A percentile compares a stretch with the other conserved stretches of the same genome.
These are phyloP conservation scores for Metridium senile DNA, from an alignment of 92 coral and sea anemone genomes.

Conservation along the genomic window DNA sequence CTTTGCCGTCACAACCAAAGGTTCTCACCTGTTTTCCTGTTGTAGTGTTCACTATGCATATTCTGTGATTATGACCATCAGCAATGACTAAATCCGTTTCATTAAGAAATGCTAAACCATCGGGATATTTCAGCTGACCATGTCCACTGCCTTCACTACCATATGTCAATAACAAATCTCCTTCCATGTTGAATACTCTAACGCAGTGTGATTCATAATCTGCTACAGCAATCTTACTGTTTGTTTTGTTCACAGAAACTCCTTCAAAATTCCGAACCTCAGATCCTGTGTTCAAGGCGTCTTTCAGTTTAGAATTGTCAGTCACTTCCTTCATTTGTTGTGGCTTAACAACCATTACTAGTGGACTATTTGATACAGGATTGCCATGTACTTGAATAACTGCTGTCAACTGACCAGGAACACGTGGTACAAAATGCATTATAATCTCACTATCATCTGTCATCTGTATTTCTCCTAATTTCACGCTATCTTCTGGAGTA, in stretches of 20 bases:
- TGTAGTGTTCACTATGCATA: too few species aligned
- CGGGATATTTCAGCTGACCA: conserved; percentile 12
- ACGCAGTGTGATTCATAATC: conserved; percentile 5
- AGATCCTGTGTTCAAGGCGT: too few species aligned
- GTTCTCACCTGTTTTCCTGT: conserved; percentile 12
- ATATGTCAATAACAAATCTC: too few species aligned
- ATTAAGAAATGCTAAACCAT: too few species aligned
- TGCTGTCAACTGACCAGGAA: too few species aligned
- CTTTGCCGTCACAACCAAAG: conserved; percentile 5
- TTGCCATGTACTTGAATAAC: too few species aligned
- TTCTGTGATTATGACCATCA: background rate
- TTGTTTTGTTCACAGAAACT: conserved; percentile 11
- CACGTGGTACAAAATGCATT: too few species aligned
- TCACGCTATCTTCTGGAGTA: conserved; percentile 14
- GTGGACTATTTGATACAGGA: conserved; percentile 29
- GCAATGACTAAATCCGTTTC: conserved; percentile 11
- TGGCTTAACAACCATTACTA: too few species aligned
- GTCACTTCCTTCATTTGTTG: background rate
- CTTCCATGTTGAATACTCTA: too few species aligned
- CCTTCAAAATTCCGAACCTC: background rate
- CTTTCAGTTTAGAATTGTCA: background rate
- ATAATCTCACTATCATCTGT: too few species aligned
- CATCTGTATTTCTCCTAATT: background rate
- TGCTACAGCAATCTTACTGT: too few species aligned
- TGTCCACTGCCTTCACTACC: too few species aligned